Evolutionary conservation across 2,113 vertebrate species (phyloP).

Genomic region (Bubo bubo): DNA sequence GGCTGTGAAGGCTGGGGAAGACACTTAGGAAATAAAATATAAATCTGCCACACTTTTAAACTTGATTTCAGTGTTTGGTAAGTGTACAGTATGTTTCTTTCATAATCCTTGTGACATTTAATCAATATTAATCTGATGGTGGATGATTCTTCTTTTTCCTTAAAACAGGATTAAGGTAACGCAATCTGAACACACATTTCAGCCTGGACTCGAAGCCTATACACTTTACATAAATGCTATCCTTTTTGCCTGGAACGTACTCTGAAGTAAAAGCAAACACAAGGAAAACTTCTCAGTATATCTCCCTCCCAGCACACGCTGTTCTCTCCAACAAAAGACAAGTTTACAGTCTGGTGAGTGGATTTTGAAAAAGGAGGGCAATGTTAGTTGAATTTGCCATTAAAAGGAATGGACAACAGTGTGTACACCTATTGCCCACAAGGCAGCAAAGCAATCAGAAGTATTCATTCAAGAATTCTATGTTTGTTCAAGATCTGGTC

Average conservation of each 20-base stretch:
- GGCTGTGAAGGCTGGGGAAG: constrained; percentile 29
- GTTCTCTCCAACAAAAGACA: background rate
- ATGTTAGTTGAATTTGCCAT: background rate
- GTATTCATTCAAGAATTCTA: background rate
- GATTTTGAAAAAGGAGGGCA: background rate
- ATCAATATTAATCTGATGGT: constrained; percentile 75
- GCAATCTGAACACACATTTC: constrained; percentile 63
- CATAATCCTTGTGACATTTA: constrained; percentile 71
- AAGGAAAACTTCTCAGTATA: background rate
- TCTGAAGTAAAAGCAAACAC: constrained; percentile 60
- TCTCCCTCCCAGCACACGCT: background rate
- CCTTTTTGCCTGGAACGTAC: constrained; percentile 44
- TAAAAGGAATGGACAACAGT: background rate
- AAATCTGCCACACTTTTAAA: constrained; percentile 60
- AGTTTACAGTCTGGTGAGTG: background rate
- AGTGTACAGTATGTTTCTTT: constrained; percentile 55
- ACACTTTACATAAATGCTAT: constrained; percentile 64
- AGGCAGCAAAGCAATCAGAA: background rate
- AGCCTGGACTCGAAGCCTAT: constrained; percentile 50
- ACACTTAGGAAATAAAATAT: constrained; percentile 58
- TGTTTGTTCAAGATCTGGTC: background rate
- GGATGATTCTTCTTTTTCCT: constrained; percentile 60
- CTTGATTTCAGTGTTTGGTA: constrained; percentile 59
- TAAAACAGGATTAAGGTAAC: constrained; percentile 71
- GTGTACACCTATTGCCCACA: background rate